Conservation (phyloP, 2,888 invertebrate species). For the Frankliniella intonsa region DNA sequence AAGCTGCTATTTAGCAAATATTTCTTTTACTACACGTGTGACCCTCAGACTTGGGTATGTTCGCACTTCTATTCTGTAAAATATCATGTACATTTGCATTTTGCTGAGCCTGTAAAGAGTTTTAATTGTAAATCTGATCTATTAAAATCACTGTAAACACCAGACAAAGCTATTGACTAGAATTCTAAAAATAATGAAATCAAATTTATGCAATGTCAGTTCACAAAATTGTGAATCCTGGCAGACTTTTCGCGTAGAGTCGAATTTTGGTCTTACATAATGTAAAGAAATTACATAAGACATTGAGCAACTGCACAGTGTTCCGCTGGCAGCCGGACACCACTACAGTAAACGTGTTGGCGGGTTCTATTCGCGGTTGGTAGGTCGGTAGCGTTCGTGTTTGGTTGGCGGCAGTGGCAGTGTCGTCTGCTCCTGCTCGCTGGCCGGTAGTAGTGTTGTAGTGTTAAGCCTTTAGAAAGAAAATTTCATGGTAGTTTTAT, state of each 20-base stretch:
- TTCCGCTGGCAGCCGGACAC: too few relatives aligned
- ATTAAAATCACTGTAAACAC: background rate
- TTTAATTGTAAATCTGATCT: background rate
- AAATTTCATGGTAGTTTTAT: background rate
- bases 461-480: background rate
- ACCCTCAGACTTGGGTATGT: too few relatives aligned
- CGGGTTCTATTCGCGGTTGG: too few relatives aligned
- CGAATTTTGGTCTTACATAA: too few relatives aligned
- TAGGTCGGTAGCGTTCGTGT: too few relatives aligned
- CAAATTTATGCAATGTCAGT: background rate
- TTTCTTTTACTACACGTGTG: background rate
- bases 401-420: background rate
- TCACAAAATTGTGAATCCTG: too few relatives aligned
- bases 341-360: too few relatives aligned
- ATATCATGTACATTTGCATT: slow-evolving; percentile 19
- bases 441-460: background rate
- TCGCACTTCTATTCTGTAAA: background rate
- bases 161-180: too few relatives aligned
- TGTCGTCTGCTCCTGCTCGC: background rate
- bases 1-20: background rate
- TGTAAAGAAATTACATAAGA: too few relatives aligned
- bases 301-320: background rate
- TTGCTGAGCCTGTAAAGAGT: slow-evolving; percentile 21
- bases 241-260: too few relatives aligned
- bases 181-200: background rate